Percentiles rank a stretch among this genome's conserved stretches.
Conservation (phyloP, 2,888 invertebrate genomes). For the Drosophila lacicola region DNA sequence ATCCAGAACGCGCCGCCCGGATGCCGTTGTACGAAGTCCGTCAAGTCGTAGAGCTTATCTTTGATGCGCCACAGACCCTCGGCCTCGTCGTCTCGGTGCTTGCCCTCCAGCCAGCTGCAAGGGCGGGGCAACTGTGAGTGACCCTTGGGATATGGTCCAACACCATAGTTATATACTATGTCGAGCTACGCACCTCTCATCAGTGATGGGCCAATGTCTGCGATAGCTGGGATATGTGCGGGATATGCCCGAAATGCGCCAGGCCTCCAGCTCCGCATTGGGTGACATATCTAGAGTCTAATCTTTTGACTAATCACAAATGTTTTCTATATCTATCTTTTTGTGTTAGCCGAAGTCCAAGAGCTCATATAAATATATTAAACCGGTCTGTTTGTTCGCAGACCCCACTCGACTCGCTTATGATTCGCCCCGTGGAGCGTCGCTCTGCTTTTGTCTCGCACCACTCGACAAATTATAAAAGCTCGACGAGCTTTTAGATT, state of each 20-base stretch:
- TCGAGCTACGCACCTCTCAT: conserved; percentile 67
- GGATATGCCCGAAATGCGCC: conserved; percentile 80
- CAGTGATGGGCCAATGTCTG: conserved; percentile 50
- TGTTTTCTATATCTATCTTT: neutral
- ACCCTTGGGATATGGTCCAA: neutral
- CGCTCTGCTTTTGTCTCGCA: conserved; percentile 31
- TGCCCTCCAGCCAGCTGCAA: conserved; percentile 88
- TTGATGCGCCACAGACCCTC: conserved; percentile 91
- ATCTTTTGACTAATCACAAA: neutral
- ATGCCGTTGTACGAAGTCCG: conserved; percentile 90
- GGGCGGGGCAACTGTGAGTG: neutral
- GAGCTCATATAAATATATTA: neutral
- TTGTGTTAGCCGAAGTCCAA: conserved; percentile 41
- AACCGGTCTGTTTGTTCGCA: conserved; percentile 39
- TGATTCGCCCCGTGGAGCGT: conserved; percentile 35
- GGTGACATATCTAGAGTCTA: conserved; percentile 52
- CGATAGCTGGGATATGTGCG: conserved; percentile 82
- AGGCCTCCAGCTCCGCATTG: conserved; percentile 53
- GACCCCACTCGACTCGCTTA: conserved; percentile 31
- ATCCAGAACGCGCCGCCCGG: conserved; percentile 94
- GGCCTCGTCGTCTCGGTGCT: conserved; percentile 89
- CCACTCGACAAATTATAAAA: conserved; percentile 48
- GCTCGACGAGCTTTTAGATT: conserved; percentile 48
- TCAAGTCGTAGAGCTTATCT: conserved; percentile 92
- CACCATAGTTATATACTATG: neutral